Conservation (phyloP, 2,113 vertebrate genomes). For the Sigmodon hispidus region DNA sequence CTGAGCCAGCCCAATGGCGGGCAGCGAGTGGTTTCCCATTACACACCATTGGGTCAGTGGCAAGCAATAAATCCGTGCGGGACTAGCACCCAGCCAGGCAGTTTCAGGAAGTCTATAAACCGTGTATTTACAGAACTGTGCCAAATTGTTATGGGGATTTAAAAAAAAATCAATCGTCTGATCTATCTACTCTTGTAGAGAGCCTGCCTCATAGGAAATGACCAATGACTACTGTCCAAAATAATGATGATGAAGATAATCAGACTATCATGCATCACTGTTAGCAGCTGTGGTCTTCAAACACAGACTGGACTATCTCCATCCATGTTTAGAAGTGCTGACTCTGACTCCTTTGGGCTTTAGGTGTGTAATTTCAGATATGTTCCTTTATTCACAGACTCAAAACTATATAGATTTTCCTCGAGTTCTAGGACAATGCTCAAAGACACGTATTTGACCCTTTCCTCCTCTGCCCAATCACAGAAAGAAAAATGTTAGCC, state of each 20-base stretch:
- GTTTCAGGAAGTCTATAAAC: slow-evolving; percentile 59
- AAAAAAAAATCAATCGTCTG: slow-evolving; percentile 10
- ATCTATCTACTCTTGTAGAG: not conserved
- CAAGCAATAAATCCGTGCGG: not conserved
- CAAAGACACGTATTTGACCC: not conserved
- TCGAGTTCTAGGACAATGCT: not conserved
- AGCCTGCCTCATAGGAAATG: not conserved
- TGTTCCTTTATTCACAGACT: not conserved
- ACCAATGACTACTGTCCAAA: not conserved
- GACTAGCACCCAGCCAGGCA: not conserved
- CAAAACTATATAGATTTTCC: not conserved
- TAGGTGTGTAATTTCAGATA: not conserved
- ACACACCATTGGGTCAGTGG: accelerated
- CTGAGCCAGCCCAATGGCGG: accelerated
- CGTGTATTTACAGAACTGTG: slow-evolving; percentile 51
- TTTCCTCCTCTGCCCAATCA: not conserved
- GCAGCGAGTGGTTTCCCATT: not conserved
- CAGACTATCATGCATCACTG: accelerated
- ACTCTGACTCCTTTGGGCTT: not conserved
- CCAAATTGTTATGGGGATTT: slow-evolving; percentile 40
- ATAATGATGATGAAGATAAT: too few species aligned
- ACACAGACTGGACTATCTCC: not conserved
- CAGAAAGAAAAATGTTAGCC: not conserved
- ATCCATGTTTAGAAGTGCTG: accelerated
- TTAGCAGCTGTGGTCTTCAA: not conserved